Conservation (phyloP, 2,113 vertebrate genomes). For the Corythoichthys intestinalis region DNA sequence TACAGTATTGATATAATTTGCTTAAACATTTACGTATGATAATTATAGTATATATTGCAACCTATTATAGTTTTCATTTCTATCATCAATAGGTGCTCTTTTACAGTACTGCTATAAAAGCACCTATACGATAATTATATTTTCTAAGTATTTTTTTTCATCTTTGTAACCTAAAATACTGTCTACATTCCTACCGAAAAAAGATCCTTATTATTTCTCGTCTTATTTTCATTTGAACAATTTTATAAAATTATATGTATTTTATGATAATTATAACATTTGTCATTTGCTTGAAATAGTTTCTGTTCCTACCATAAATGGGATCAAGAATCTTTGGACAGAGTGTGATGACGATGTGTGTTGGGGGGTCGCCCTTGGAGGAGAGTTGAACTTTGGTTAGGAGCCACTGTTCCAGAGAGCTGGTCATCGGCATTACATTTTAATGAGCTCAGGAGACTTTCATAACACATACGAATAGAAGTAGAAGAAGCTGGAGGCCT, state of each 20-base stretch:
- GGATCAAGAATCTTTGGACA: constrained; percentile 49
- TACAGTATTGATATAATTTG: too few relatives aligned
- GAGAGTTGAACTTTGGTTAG: constrained; percentile 83
- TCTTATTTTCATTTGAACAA: background rate
- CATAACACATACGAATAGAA: constrained; percentile 56
- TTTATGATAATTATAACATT: too few relatives aligned
- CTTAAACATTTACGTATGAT: too few relatives aligned
- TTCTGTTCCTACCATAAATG: background rate
- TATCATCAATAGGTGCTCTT: too few relatives aligned
- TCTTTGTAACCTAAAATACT: too few relatives aligned
- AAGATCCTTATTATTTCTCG: background rate
- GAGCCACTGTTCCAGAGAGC: constrained; percentile 81
- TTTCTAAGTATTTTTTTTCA: too few relatives aligned
- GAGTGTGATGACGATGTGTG: constrained; percentile 2
- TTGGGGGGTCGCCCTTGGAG: constrained; percentile 40
- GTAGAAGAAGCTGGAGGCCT: constrained; percentile 37
- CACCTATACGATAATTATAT: too few relatives aligned
- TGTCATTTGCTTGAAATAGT: background rate
- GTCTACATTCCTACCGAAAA: background rate
- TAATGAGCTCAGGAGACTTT: constrained; percentile 80
- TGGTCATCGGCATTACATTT: constrained; percentile 79
- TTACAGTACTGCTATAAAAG: too few relatives aligned
- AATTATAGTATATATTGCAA: too few relatives aligned
- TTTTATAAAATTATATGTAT: too few relatives aligned
- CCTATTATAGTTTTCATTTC: too few relatives aligned